Percentiles rank a stretch among this genome's conserved stretches.
Conservation (phyloP, 1,140 invertebrate species). For the Ips nitidus region DNA sequence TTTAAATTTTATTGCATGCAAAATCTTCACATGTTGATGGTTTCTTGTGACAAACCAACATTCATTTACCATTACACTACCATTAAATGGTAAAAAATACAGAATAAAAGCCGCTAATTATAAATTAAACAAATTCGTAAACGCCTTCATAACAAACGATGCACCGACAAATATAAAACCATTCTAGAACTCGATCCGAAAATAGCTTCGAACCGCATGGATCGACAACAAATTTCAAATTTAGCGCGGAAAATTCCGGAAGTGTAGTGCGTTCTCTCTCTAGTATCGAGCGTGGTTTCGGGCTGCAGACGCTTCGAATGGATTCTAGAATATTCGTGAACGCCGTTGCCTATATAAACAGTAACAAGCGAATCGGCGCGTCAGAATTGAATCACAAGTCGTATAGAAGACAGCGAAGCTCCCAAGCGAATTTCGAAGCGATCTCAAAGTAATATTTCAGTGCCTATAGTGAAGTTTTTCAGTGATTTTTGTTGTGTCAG, state of each 20-base stretch:
- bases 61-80: too few species aligned
- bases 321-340: constrained; percentile 48
- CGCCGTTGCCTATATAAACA: constrained; percentile 45
- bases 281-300: constrained; percentile 32
- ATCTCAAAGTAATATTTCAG: constrained; percentile 10
- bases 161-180: too few species aligned
- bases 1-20: too few species aligned
- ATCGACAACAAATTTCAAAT: constrained; percentile 1
- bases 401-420: neutral
- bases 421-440: constrained; percentile 28
- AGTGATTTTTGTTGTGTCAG: constrained; percentile 20
- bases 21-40: too few species aligned
- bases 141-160: neutral
- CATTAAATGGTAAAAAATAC: too few species aligned
- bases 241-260: constrained; percentile 38
- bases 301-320: constrained; percentile 35
- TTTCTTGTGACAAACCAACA: too few species aligned
- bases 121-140: neutral
- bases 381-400: constrained; percentile 38
- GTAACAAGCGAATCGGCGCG: constrained; percentile 29
- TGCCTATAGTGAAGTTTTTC: constrained; percentile 23
- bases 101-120: too few species aligned
- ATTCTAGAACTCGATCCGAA: constrained; percentile 3
- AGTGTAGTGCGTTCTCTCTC: constrained; percentile 34
- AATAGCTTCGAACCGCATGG: neutral